Evolutionary conservation across 2,888 invertebrate genomes (phyloP).

Genomic region (Agrotis exclamationis): DNA sequence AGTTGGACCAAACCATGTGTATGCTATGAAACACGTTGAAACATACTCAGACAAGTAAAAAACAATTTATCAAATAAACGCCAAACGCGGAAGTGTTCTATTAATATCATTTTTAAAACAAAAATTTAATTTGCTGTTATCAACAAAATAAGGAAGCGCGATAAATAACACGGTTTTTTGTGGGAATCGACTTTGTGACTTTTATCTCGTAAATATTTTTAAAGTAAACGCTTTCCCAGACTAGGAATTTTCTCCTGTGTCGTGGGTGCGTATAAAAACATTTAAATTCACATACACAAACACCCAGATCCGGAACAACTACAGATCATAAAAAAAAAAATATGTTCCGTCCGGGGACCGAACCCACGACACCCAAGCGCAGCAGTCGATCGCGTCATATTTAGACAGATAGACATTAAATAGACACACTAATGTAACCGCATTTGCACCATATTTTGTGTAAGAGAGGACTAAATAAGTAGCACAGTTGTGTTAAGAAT

Average conservation of each 20-base stretch:
- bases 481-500: constrained; percentile 14
- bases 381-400: too few species aligned
- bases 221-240: too few species aligned
- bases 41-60: background rate
- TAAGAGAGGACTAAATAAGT: background rate
- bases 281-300: too few species aligned
- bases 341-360: too few species aligned
- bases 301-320: too few species aligned
- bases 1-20: too few species aligned
- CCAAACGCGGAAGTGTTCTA: constrained; percentile 20
- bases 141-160: constrained; percentile 1
- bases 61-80: constrained; percentile 8
- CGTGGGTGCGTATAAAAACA: too few species aligned
- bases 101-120: background rate
- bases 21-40: too few species aligned
- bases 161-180: constrained; percentile 9
- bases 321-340: too few species aligned
- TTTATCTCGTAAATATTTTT: background rate
- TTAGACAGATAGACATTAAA: background rate
- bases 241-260: too few species aligned
- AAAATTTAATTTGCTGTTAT: constrained; percentile 8
- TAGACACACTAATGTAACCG: background rate
- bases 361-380: too few species aligned
- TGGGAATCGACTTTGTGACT: background rate
- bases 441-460: too few species aligned